phyloP scores from a whole-genome alignment of 2,888 invertebrate species.

The Dynastes hyllus region DNA sequence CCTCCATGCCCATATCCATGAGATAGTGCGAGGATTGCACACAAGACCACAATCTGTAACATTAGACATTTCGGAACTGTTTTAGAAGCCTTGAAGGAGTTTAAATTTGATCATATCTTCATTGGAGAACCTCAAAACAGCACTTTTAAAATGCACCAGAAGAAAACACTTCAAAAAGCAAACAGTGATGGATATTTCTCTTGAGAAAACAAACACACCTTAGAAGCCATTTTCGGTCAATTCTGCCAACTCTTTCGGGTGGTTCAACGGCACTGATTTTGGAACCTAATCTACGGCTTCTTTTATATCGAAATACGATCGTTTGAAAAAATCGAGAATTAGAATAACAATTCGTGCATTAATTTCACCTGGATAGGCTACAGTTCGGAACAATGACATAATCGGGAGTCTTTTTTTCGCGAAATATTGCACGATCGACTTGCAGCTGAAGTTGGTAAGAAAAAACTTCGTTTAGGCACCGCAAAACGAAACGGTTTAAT shows the following conservation, averaged over 20 bases:
- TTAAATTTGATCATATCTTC: background rate
- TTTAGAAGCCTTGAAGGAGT: background rate
- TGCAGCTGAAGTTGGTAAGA: background rate
- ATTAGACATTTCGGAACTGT: background rate
- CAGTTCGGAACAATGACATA: constrained; percentile 27
- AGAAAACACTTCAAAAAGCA: background rate
- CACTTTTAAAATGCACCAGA: background rate
- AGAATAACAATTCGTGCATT: constrained; percentile 30
- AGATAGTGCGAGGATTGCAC: constrained; percentile 2
- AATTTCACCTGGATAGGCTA: constrained; percentile 15
- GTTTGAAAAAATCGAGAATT: constrained; percentile 2
- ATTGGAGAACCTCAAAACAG: background rate
- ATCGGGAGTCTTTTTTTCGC: constrained; percentile 4
- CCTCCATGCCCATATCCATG: constrained; percentile 20
- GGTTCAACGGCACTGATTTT: constrained; percentile 22
- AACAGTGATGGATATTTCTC: background rate
- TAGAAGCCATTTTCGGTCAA: constrained; percentile 4
- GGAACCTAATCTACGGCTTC: background rate
- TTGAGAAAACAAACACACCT: constrained; percentile 28
- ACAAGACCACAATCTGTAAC: constrained; percentile 14
- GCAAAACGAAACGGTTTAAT: background rate
- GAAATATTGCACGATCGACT: constrained; percentile 9
- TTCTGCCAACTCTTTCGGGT: background rate
- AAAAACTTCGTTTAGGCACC: constrained; percentile 6
- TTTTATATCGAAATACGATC: constrained; percentile 15